phyloP scores from a whole-genome alignment of 2,888 invertebrate species.

The Drosophila limbata region DNA sequence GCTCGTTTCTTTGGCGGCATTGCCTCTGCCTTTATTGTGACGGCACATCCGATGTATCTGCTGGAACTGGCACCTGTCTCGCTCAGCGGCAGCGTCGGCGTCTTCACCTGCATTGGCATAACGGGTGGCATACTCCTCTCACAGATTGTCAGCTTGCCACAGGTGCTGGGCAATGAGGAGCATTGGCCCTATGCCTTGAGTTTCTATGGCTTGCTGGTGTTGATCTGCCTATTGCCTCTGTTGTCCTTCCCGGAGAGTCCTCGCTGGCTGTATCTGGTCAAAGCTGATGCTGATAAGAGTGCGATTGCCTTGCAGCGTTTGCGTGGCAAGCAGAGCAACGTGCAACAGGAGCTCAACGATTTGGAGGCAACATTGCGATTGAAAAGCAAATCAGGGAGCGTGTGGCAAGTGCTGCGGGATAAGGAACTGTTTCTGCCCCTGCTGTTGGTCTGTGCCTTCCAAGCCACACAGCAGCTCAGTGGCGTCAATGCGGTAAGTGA shows the following conservation, averaged over 20 bases:
- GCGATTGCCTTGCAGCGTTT: slow-evolving; percentile 60
- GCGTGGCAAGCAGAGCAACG: slow-evolving; percentile 51
- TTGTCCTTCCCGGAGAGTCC: slow-evolving; percentile 94
- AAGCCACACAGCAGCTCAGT: slow-evolving; percentile 93
- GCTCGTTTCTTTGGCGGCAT: slow-evolving; percentile 92
- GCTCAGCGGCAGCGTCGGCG: slow-evolving; percentile 92
- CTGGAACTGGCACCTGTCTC: slow-evolving; percentile 92
- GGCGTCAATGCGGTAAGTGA: slow-evolving; percentile 93
- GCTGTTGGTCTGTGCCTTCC: slow-evolving; percentile 90
- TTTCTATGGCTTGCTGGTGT: slow-evolving; percentile 89
- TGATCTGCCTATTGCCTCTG: slow-evolving; percentile 88
- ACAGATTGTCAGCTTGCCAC: slow-evolving; percentile 78
- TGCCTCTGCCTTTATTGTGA: slow-evolving; percentile 91
- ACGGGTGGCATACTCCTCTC: slow-evolving; percentile 82
- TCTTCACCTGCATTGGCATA: slow-evolving; percentile 88
- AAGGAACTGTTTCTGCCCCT: slow-evolving; percentile 89
- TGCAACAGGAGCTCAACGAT: slow-evolving; percentile 87
- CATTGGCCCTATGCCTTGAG: slow-evolving; percentile 92
- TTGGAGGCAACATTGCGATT: slow-evolving; percentile 86
- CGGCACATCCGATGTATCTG: slow-evolving; percentile 95
- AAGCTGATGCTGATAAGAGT: slow-evolving; percentile 88
- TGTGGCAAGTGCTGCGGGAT: slow-evolving; percentile 87
- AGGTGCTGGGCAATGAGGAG: slow-evolving; percentile 86
- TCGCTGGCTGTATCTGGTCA: slow-evolving; percentile 91
- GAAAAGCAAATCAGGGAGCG: slow-evolving; percentile 86